Base-by-base conservation (phyloP, 2,797 vertebrate genomes). In the Tapirus indicus region DNA sequence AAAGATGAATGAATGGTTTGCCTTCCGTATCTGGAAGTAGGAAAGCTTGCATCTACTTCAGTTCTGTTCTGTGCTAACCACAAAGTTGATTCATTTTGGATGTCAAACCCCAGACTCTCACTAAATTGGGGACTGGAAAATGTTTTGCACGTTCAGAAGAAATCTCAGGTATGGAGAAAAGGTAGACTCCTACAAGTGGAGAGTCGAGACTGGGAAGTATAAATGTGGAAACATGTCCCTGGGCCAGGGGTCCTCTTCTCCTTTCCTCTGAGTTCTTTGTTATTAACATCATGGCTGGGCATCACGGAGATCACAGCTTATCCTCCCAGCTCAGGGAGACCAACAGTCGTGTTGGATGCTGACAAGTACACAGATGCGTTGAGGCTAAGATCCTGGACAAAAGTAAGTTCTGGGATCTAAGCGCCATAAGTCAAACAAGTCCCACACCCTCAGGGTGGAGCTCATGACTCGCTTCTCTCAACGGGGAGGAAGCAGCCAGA, bases 311-410 rank as follows among this genome's bases (percentile, higher is more conserved):
- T 75, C 58, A 0, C 58, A 0, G 1, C 0, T n/a, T 6, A 16
- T 69, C 56, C 44, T 38, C 68, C 29, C 17, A 29, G 52, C 21
- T 23, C 56, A 10, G 54, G 64, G 71, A 71, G 27, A 44, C 60
- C 6, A 0, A 5, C 1, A 1, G 29, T 78, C 21, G 0, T 25
- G 6, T 60, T 2, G 1, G 47, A 66, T n/a, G 69, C 60, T 8
- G 14, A 29, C 0, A 13, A n/a, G 66, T 54, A 29, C 4, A 8
- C 11, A 29, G 35, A 5, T 41, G 21, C 17, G 0, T 62, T 54
- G n/a, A 74, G n/a, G 84, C 80, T 62, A 20, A 95, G 56, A 21
- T 60, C 71, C 38, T 9, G 41, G 79, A 64, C 17, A 38, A 54
- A 79, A 23, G 49, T 58, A 52, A 41, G 72, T 49, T 79, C 35